Evolutionary conservation across 2,797 vertebrate genomes (phyloP), one percentile per base, ranked within the genome.

Genomic region (Cossypha niveicapilla): DNA sequence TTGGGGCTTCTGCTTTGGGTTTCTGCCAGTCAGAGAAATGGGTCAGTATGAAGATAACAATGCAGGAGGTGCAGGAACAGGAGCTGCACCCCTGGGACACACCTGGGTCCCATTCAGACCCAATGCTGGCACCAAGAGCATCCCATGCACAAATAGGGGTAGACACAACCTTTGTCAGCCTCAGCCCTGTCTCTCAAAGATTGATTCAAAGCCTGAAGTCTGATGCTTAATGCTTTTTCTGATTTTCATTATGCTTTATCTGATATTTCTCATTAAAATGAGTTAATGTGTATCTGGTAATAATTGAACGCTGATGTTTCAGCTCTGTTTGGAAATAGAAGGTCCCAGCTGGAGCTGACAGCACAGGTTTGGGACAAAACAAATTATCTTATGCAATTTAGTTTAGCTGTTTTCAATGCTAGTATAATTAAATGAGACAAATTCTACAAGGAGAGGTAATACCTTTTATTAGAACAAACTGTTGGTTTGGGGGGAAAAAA

Each of bases 1-100:
- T 28, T 35, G 93, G 65, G 85, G 89, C 77, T 92, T 93, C 90
- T 91, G 85, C 75, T 95, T 73, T 92, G 79, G 73, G 21, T 67
- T 60, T 71, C 65, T 88, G 88, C 81, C 96, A 93, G 62, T 14
- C 6, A 54, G 71, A 76, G 68, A 73, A 93, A 68, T 37, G 61
- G 68, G 63, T 87, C 57, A 77, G 23, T 44, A 18, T 18, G 50
- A 76, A 92, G 87, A 73, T 17, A 71, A 54, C 57, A 37, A 1
- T 6, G 24, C 13, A 86, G 48, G 56, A 80, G 42, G 39, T 68
- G n/a, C 11, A 58, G 48, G 34, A 30, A 2, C 18, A 60, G 56
- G 41, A 82, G 21, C 18, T 71, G 48, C 65, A 35, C 7, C 37
- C 2, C 21, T 24, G 58, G 35, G 14, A 37, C 39, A 56, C 28